Conservation (phyloP, 1,140 invertebrate genomes). For the Drosophila subpulchrella region DNA sequence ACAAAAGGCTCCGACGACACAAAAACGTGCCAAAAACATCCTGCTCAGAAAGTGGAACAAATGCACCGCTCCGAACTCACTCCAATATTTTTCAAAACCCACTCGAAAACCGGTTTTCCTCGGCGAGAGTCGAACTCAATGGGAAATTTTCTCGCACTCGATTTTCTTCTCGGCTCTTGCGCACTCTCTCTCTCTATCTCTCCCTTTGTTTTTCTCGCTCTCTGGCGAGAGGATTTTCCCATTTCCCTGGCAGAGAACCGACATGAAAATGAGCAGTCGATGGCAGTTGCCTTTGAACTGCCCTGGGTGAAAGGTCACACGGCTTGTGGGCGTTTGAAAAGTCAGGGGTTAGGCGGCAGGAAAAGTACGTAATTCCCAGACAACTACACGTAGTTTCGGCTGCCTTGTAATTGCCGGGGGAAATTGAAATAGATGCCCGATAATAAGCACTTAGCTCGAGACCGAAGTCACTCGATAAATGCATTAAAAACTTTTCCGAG, state of each 20-base stretch:
- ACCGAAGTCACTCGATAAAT: slow-evolving; percentile 75
- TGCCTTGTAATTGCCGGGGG: slow-evolving; percentile 72
- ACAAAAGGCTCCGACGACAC: slow-evolving; percentile 51
- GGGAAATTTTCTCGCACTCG: slow-evolving; percentile 25
- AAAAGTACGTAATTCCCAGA: slow-evolving; percentile 33
- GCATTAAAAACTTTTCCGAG: slow-evolving; percentile 73
- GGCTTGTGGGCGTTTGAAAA: slow-evolving; percentile 8
- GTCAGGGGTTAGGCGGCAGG: slow-evolving; percentile 9
- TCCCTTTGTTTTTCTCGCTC: slow-evolving; percentile 10
- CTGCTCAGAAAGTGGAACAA: slow-evolving; percentile 70
- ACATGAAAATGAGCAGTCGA: slow-evolving; percentile 37
- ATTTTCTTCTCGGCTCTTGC: slow-evolving; percentile 11
- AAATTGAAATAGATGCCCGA: slow-evolving; percentile 82
- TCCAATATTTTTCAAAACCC: neutral
- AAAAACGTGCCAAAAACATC: slow-evolving; percentile 59
- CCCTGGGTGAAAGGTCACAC: slow-evolving; percentile 43
- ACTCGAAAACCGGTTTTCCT: slow-evolving; percentile 35
- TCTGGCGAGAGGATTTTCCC: slow-evolving; percentile 7
- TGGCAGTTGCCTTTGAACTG: slow-evolving; percentile 52
- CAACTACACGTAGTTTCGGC: slow-evolving; percentile 41
- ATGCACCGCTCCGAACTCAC: slow-evolving; percentile 45
- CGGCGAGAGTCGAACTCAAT: slow-evolving; percentile 4
- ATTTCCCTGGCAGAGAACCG: slow-evolving; percentile 9
- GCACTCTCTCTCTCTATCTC: neutral
- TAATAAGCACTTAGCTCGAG: slow-evolving; percentile 75